Percentiles rank a stretch among this genome's conserved stretches.
Evolutionary conservation across 2,797 vertebrate genomes (phyloP).

Genomic region (Sardinella longiceps): DNA sequence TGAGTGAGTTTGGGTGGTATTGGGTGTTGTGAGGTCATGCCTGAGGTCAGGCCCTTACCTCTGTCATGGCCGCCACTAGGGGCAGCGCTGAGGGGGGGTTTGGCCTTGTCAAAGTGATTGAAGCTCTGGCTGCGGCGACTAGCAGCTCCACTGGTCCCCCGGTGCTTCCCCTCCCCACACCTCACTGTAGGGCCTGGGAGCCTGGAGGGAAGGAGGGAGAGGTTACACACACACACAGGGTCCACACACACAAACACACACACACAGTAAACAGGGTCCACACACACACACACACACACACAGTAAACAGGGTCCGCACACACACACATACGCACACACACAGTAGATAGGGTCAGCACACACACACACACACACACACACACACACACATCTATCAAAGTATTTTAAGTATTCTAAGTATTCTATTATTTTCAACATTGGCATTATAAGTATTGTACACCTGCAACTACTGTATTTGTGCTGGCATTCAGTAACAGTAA

Average conservation of each 20-base stretch:
- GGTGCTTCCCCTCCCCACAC: constrained; percentile 49
- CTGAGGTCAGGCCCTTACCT: constrained; percentile 78
- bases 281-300: too few species aligned
- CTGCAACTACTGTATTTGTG: not conserved
- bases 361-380: too few species aligned
- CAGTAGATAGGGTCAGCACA: too few species aligned
- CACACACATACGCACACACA: too few species aligned
- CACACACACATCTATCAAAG: too few species aligned
- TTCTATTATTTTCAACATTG: too few species aligned
- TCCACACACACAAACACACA: too few species aligned
- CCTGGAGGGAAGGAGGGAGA: constrained; percentile 61
- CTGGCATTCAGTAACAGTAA: not conserved
- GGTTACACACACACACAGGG: too few species aligned
- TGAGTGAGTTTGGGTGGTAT: too few species aligned
- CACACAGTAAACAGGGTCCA: not conserved
- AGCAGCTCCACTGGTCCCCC: constrained; percentile 69
- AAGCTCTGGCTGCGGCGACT: constrained; percentile 89
- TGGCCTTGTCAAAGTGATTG: constrained; percentile 83
- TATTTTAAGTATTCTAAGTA: too few species aligned
- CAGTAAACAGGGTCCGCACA: too few species aligned
- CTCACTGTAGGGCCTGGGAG: constrained; percentile 79
- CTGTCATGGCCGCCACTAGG: constrained; percentile 60
- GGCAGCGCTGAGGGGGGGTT: constrained; percentile 73
- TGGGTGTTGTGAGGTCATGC: not conserved
- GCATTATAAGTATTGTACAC: too few species aligned